A percentile compares a stretch with the other conserved stretches of the same genome.
phyloP scores from a whole-genome alignment of 2,888 invertebrate genomes.

The Mamestra brassicae region DNA sequence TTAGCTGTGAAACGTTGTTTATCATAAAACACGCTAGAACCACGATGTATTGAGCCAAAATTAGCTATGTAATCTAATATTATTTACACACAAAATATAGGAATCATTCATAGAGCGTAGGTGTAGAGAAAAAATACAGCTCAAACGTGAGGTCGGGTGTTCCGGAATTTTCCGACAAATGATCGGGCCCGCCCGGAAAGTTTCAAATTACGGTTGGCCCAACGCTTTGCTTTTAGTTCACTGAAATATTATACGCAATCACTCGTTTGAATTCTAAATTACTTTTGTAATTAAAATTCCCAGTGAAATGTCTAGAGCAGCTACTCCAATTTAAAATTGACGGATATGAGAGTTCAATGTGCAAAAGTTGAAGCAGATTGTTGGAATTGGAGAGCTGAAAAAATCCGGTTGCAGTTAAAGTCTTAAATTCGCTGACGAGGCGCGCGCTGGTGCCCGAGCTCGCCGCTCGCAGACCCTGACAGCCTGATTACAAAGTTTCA shows the following conservation, averaged over 20 bases:
- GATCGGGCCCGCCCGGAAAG: constrained; percentile 74
- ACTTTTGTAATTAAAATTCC: constrained; percentile 75
- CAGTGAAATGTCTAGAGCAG: constrained; percentile 54
- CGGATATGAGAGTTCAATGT: constrained; percentile 66
- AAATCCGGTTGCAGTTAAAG: constrained; percentile 84
- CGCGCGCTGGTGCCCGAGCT: constrained; percentile 54
- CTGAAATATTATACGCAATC: constrained; percentile 76
- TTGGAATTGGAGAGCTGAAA: constrained; percentile 80
- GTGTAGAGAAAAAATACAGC: constrained; percentile 71
- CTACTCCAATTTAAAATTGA: constrained; percentile 66
- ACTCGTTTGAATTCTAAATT: constrained; percentile 71
- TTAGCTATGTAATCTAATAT: background rate
- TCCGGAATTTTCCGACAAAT: constrained; percentile 79
- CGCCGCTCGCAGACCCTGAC: constrained; percentile 68
- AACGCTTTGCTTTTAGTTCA: constrained; percentile 71
- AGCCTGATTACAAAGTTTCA: constrained; percentile 89
- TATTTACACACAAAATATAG: constrained; percentile 24
- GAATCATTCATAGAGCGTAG: constrained; percentile 31
- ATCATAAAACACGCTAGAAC: background rate
- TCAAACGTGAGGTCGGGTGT: constrained; percentile 70
- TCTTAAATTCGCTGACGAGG: constrained; percentile 85
- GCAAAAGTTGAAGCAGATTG: constrained; percentile 70
- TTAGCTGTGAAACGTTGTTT: constrained; percentile 22
- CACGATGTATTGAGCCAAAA: constrained; percentile 3
- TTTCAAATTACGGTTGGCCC: constrained; percentile 77